These are phyloP conservation scores for Apeltes quadracus DNA, from an alignment of 2,113 vertebrate species.

Conservation along the genomic window DNA sequence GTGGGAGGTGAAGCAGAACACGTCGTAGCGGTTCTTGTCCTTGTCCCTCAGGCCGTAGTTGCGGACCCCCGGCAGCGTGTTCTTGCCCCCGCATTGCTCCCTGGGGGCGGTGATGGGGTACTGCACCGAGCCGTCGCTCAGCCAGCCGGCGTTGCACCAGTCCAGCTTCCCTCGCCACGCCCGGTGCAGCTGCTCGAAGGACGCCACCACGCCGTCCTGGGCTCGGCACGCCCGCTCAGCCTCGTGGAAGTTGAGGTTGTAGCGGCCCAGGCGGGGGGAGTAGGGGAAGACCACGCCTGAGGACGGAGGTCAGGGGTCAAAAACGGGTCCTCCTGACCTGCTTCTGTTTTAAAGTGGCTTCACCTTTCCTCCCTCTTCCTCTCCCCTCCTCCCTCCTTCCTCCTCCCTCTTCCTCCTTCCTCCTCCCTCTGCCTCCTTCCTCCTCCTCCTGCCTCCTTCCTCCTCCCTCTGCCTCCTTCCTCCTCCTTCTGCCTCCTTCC, in stretches of 20 bases:
- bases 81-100: slow-evolving; percentile 92
- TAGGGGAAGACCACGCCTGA: slow-evolving; percentile 93
- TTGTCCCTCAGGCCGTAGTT: slow-evolving; percentile 95
- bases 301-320: neutral
- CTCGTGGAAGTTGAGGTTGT: slow-evolving; percentile 92
- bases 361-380: too few species aligned
- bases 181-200: slow-evolving; percentile 91
- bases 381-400: too few species aligned
- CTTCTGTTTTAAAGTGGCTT: too few species aligned
- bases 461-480: too few species aligned
- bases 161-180: slow-evolving; percentile 92
- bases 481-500: too few species aligned
- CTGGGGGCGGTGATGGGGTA: slow-evolving; percentile 93
- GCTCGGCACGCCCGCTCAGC: slow-evolving; percentile 87
- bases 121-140: slow-evolving; percentile 91
- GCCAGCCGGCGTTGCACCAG: slow-evolving; percentile 98
- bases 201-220: slow-evolving; percentile 91
- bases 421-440: too few species aligned
- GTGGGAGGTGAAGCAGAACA: slow-evolving; percentile 98
- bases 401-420: too few species aligned
- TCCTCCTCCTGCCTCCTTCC: too few species aligned
- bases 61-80: slow-evolving; percentile 89
- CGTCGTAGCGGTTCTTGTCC: slow-evolving; percentile 90
- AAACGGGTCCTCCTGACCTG: neutral
- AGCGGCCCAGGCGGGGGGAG: slow-evolving; percentile 89